Base-by-base conservation (phyloP, 2,113 vertebrate genomes). In the Mastomys coucha region DNA sequence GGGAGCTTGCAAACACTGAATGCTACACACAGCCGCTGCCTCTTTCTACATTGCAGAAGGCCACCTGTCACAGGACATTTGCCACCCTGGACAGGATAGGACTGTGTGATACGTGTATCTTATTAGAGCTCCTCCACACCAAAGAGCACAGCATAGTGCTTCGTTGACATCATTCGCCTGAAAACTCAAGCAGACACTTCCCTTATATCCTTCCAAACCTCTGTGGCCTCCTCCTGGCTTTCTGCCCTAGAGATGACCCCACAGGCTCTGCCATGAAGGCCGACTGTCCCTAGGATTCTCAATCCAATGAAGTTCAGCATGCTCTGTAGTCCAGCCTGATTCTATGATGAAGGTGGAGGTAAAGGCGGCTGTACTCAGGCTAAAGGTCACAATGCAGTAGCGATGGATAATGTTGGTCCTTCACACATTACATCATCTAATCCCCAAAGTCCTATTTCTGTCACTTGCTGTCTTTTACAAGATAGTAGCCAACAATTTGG, bases 131-230 rank as follows among this genome's bases (percentile, higher is more conserved):
- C 77, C 19, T 39, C 60, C 22, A 13, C 0, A 1, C 1, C 0
- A 0, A 13, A 5, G 17, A 49, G 22, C 65, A 28, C 1, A 42
- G n/a, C 19, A 20, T 1, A 24, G 4, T 24, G 4, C 1, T 33
- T 42, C 3, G 2, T 72, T 22, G 16, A 10, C 12, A n/a, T 4
- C 1, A 20, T 26, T 80, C 7, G 3, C 45, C 12, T 17, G 45
- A 85, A 85, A 65, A 45, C 26, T 20, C 39, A 65, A 28, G 22
- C 1, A 24, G 19, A 67, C 4, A 4, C n/a, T 28, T 9, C 51
- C n/a, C 14, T 10, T 0, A 17, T 5, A 31, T 16, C 16, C 42
- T 26, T 72, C 63, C 58, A 17, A 26, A 65, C 7, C 81, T 65
- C 26, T 5, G 0, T 17, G 22, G 36, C 26, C 24, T 42, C 81